These are phyloP conservation scores for Agelas oroides DNA, from an alignment of 37 sponge, comb jelly and placozoan species.

Conservation along the genomic window DNA sequence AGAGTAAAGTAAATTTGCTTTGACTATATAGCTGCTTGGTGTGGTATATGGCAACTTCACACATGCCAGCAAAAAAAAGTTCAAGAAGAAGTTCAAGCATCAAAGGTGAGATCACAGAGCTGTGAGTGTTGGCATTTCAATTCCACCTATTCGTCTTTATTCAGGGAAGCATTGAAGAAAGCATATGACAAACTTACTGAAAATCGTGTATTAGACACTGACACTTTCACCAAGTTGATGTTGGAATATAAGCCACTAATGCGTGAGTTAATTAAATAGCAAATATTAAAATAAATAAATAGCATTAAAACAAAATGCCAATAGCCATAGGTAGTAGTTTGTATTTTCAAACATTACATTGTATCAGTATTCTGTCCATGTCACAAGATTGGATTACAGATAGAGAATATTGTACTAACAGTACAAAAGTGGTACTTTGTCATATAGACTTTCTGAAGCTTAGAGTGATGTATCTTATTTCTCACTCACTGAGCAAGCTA, in stretches of 20 bases:
- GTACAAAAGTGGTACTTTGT: too few species aligned
- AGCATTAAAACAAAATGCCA: too few species aligned
- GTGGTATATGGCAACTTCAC: slow-evolving; percentile 70
- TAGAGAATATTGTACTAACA: too few species aligned
- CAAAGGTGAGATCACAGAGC: slow-evolving; percentile 1
- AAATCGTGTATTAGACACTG: slow-evolving; percentile 3
- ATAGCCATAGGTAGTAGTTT: too few species aligned
- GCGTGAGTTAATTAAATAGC: slow-evolving; percentile 29
- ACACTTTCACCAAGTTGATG: slow-evolving; percentile 56
- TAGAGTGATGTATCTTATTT: too few species aligned
- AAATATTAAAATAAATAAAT: too few species aligned
- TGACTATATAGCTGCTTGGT: slow-evolving; percentile 43
- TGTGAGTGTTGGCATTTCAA: not conserved
- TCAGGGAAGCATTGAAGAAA: slow-evolving; percentile 47
- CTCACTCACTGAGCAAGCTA: too few species aligned
- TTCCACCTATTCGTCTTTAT: not conserved
- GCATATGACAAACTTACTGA: slow-evolving; percentile 32
- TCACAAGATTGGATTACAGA: too few species aligned
- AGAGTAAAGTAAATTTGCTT: too few species aligned
- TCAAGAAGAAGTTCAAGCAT: slow-evolving; percentile 51
- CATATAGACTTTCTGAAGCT: too few species aligned
- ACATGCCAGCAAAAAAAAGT: slow-evolving; percentile 57
- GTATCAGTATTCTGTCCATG: too few species aligned
- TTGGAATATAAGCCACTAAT: slow-evolving; percentile 45
- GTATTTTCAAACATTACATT: too few species aligned